Evolutionary conservation across 2,113 vertebrate species (phyloP).

Genomic region (Xyliphius kryptos): DNA sequence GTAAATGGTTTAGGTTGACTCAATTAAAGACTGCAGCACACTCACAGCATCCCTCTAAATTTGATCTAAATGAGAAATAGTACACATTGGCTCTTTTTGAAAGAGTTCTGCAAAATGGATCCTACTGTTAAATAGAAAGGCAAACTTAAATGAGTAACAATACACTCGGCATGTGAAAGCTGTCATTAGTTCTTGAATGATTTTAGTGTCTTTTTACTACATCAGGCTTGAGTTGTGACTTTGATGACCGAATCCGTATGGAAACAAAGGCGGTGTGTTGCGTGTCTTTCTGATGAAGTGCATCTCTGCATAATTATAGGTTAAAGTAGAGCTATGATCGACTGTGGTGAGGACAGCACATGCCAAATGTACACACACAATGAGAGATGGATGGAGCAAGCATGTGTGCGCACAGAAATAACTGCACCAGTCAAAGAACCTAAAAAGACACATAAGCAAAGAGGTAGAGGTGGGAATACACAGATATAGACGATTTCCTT

Average conservation of each 20-base stretch:
- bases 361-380: neutral
- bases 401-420: neutral
- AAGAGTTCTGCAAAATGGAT: constrained; percentile 19
- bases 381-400: neutral
- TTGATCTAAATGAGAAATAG: constrained; percentile 9
- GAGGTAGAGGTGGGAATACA: neutral
- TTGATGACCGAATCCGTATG: neutral
- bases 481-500: neutral
- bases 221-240: neutral
- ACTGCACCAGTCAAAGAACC: neutral
- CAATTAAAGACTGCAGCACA: constrained; percentile 5
- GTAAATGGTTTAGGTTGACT: constrained; percentile 26
- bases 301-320: neutral
- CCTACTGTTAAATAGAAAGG: constrained; percentile 24
- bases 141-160: constrained; percentile 16
- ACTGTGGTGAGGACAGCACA: neutral
- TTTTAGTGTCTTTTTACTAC: neutral
- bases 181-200: constrained; percentile 1
- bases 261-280: neutral
- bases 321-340: constrained; percentile 2
- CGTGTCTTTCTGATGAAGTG: neutral
- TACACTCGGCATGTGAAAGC: neutral
- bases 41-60: neutral
- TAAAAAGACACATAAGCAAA: constrained; percentile 4
- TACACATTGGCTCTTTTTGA: constrained; percentile 23